Percentiles rank a stretch among this genome's conserved stretches.
Conservation (phyloP, 2,888 invertebrate species). For the Nymphalis c-album region DNA sequence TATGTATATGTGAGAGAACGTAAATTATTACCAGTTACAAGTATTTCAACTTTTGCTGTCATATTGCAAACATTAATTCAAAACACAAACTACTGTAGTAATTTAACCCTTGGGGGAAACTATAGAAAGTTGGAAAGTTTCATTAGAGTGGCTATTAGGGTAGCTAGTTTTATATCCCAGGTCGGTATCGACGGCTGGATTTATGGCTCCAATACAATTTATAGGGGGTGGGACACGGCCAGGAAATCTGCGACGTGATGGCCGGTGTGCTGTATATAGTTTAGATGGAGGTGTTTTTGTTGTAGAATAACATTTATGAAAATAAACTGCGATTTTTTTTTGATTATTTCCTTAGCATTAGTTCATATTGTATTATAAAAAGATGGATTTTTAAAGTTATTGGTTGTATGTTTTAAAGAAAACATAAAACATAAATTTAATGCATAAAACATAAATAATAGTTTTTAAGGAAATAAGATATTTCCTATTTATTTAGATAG, state of each 20-base stretch:
- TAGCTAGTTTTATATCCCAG: constrained; percentile 44
- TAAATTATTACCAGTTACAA: constrained; percentile 24
- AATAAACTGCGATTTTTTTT: not conserved
- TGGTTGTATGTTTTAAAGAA: too few species aligned
- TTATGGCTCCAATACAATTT: constrained; percentile 63
- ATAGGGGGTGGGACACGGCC: constrained; percentile 44
- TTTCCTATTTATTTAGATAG: too few species aligned
- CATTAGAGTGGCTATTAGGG: constrained; percentile 54
- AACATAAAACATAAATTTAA: too few species aligned
- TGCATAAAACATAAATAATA: too few species aligned
- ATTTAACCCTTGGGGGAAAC: constrained; percentile 31
- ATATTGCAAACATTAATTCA: constrained; percentile 34
- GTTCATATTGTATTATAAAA: too few species aligned
- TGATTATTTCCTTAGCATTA: too few species aligned
- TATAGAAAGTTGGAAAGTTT: constrained; percentile 45
- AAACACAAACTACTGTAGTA: constrained; percentile 33
- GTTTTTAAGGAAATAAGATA: too few species aligned
- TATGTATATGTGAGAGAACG: constrained; percentile 14
- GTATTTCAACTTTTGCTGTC: constrained; percentile 30
- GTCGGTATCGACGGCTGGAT: constrained; percentile 55
- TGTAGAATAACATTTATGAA: not conserved
- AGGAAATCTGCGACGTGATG: constrained; percentile 54
- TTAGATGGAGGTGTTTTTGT: not conserved
- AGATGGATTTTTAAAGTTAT: too few species aligned
- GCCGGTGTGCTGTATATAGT: constrained; percentile 30